These are phyloP conservation scores for Macrobrachium nipponense DNA, from an alignment of 1,140 invertebrate genomes.

Conservation along the genomic window DNA sequence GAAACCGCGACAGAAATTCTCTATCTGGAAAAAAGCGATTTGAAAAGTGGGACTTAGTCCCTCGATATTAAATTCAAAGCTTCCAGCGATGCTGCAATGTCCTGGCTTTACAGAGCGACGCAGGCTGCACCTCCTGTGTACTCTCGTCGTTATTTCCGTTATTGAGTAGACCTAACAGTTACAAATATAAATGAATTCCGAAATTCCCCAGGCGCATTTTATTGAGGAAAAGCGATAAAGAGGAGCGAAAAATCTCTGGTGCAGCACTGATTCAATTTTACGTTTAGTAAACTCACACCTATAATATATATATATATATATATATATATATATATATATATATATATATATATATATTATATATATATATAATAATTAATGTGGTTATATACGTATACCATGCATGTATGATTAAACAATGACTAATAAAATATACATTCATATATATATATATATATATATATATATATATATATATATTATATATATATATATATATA, in stretches of 20 bases:
- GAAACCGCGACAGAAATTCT: background rate
- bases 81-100: background rate
- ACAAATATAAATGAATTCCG: too few relatives aligned
- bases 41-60: too few relatives aligned
- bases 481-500: conserved; percentile 1
- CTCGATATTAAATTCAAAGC: background rate
- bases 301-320: conserved; percentile 27
- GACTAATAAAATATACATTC: too few relatives aligned
- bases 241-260: too few relatives aligned
- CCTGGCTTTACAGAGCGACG: background rate
- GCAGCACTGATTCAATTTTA: too few relatives aligned
- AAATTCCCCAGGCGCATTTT: background rate
- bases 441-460: conserved; percentile 2
- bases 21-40: too few relatives aligned
- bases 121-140: background rate
- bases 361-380: conserved; percentile 9
- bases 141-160: background rate
- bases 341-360: conserved; percentile 2
- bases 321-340: background rate
- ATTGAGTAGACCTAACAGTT: too few relatives aligned
- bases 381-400: too few relatives aligned
- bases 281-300: too few relatives aligned
- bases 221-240: too few relatives aligned
- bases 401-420: too few relatives aligned
- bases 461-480: background rate